phyloP scores from a whole-genome alignment of 2,888 invertebrate genomes.

The Exephanes ischioxanthus region DNA sequence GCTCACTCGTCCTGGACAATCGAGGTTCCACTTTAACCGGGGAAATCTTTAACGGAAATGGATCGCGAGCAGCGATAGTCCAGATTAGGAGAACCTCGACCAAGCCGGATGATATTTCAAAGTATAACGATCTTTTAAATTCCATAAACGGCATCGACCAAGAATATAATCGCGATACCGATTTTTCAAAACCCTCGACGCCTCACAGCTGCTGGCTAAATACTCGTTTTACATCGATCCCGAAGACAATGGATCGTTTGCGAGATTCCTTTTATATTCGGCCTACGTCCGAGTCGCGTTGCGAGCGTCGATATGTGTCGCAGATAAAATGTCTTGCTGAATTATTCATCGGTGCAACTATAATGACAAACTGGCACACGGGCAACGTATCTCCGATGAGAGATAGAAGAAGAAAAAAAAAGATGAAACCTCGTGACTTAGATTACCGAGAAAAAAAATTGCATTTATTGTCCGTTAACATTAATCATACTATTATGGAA shows the following conservation, averaged over 20 bases:
- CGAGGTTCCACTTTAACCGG: too few species aligned
- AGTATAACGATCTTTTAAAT: background rate
- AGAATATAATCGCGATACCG: conserved; percentile 14
- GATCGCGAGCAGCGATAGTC: background rate
- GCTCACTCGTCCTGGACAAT: too few species aligned
- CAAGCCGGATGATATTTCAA: background rate
- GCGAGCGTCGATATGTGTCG: conserved; percentile 60
- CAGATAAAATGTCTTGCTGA: conserved; percentile 62
- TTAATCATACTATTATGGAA: background rate
- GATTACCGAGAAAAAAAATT: background rate
- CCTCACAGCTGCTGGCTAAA: background rate
- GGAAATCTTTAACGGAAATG: background rate
- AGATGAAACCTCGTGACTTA: conserved; percentile 6
- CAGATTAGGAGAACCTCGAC: conserved; percentile 9
- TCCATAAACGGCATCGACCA: background rate
- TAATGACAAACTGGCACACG: conserved; percentile 58
- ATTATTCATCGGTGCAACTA: conserved; percentile 62
- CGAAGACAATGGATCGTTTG: conserved; percentile 63
- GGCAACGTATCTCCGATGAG: conserved; percentile 37
- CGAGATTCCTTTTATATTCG: conserved; percentile 63
- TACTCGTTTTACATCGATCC: conserved; percentile 41
- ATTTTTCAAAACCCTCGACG: conserved; percentile 7
- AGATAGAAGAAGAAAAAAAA: conserved; percentile 36
- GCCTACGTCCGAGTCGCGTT: conserved; percentile 59
- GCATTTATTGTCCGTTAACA: background rate